Percentiles rank a stretch among this genome's conserved stretches.
Evolutionary conservation across 2,888 invertebrate species (phyloP).

Genomic region (Thera obeliscata): DNA sequence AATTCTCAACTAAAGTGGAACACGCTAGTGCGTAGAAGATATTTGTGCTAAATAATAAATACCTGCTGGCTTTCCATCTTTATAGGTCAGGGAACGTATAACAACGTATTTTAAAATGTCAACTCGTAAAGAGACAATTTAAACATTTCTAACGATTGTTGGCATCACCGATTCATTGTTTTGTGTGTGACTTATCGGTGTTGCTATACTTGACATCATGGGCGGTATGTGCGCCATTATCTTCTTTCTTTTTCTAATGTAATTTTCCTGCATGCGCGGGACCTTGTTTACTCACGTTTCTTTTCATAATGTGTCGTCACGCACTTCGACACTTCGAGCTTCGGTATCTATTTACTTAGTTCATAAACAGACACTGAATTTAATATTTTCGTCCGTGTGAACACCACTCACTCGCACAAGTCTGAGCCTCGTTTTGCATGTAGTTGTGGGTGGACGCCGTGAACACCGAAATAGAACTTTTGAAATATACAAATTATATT

Average conservation of each 20-base stretch:
- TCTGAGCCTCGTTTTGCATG: conserved; percentile 66
- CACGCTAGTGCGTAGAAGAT: conserved; percentile 59
- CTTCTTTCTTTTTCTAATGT: conserved; percentile 31
- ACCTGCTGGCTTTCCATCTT: neutral
- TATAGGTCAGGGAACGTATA: neutral
- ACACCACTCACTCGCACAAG: conserved; percentile 67
- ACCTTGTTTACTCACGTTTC: conserved; percentile 74
- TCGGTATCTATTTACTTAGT: conserved; percentile 43
- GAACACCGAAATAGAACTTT: conserved; percentile 81
- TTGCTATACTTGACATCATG: conserved; percentile 50
- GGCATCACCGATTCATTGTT: conserved; percentile 54
- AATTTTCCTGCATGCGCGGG: conserved; percentile 38
- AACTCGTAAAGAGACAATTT: conserved; percentile 55
- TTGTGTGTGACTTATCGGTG: neutral
- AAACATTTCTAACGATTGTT: conserved; percentile 55
- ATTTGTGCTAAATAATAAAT: conserved; percentile 54
- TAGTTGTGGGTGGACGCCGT: conserved; percentile 68
- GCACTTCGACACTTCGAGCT: conserved; percentile 42
- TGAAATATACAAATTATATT: conserved; percentile 82
- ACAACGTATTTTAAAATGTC: neutral
- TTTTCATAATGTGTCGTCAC: conserved; percentile 71
- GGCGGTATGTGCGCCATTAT: conserved; percentile 53
- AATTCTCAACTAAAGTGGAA: conserved; percentile 49
- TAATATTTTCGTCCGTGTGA: conserved; percentile 54
- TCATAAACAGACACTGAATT: conserved; percentile 55